These are phyloP conservation scores for Drosophila quadrilineata DNA, from an alignment of 1,140 invertebrate genomes.

Conservation along the genomic window DNA sequence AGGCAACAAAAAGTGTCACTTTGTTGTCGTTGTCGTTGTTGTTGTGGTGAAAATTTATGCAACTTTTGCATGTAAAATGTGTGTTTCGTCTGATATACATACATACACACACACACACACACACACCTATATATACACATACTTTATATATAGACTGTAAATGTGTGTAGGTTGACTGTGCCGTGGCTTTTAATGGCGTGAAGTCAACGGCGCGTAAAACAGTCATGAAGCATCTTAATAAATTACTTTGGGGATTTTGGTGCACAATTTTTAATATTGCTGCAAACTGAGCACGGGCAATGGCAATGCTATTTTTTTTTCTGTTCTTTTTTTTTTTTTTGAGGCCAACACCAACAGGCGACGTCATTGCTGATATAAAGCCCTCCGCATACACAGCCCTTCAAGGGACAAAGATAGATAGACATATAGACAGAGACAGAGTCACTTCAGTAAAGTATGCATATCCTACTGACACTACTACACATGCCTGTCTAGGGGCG, in stretches of 20 bases:
- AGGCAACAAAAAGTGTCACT: conserved; percentile 33
- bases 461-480: too few species aligned
- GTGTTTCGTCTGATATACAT: neutral
- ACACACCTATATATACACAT: too few species aligned
- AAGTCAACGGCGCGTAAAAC: conserved; percentile 76
- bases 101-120: too few species aligned
- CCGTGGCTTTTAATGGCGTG: conserved; percentile 71
- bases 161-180: conserved; percentile 55
- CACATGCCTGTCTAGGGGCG: too few species aligned
- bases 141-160: conserved; percentile 10
- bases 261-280: conserved; percentile 80
- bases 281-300: conserved; percentile 23
- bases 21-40: conserved; percentile 31
- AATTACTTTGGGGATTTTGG: conserved; percentile 80
- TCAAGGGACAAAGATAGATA: neutral
- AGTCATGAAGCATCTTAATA: conserved; percentile 81
- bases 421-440: neutral
- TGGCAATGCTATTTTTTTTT: conserved; percentile 4
- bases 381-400: conserved; percentile 24
- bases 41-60: conserved; percentile 37
- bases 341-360: conserved; percentile 33
- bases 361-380: conserved; percentile 44
- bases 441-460: too few species aligned
- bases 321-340: neutral
- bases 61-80: conserved; percentile 60